A percentile compares a stretch with the other conserved stretches of the same genome.
phyloP scores from a whole-genome alignment of 2,113 vertebrate genomes.

The Gadus macrocephalus region DNA sequence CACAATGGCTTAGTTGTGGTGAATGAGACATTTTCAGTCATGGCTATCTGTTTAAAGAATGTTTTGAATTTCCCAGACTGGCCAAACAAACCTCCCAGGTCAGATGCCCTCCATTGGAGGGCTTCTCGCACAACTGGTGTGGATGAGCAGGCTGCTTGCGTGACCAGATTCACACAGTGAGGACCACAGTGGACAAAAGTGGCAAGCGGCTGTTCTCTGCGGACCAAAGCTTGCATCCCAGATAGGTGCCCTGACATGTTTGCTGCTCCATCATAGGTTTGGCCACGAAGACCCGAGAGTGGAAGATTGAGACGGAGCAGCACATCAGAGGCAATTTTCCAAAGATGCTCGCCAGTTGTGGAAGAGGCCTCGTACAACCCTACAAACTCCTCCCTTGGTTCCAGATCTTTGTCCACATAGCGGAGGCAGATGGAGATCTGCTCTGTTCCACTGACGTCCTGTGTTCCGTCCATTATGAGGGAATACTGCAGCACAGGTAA shows the following conservation, averaged over 20 bases:
- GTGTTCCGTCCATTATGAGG: not conserved
- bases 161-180: constrained; percentile 1
- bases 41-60: not conserved
- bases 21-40: not conserved
- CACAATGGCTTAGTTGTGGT: not conserved
- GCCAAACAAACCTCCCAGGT: not conserved
- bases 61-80: constrained; percentile 9
- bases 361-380: not conserved
- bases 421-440: not conserved
- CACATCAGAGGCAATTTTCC: not conserved
- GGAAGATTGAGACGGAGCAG: too few relatives aligned
- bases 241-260: constrained; percentile 3
- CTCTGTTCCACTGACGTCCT: not conserved
- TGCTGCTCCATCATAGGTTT: constrained; percentile 12
- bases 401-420: not conserved
- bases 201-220: not conserved
- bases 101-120: not conserved
- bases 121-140: not conserved
- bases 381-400: not conserved
- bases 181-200: constrained; percentile 2
- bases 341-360: constrained; percentile 1
- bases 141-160: not conserved
- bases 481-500: not conserved
- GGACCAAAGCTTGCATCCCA: not conserved
- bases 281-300: not conserved